Conservation (phyloP, 2,113 vertebrate species). For the Cyprinus carpio region DNA sequence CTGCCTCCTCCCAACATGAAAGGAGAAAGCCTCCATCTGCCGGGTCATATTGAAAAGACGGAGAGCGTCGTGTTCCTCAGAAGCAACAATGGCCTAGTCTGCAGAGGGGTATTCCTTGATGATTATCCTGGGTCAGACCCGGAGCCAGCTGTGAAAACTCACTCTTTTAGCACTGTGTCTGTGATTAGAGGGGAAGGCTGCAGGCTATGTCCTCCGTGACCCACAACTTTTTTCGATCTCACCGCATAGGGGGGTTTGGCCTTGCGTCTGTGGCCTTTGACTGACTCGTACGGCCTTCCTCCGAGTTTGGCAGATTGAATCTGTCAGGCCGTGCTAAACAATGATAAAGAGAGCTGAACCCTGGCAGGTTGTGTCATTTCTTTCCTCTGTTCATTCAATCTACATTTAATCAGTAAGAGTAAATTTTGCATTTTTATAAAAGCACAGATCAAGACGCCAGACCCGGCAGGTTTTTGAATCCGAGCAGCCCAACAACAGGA, state of each 20-base stretch:
- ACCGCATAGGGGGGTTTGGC: constrained; percentile 70
- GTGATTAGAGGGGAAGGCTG: constrained; percentile 78
- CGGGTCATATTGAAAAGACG: constrained; percentile 83
- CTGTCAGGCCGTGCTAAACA: constrained; percentile 86
- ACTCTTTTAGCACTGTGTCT: constrained; percentile 76
- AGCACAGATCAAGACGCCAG: constrained; percentile 67
- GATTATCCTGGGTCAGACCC: constrained; percentile 73
- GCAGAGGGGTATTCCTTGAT: constrained; percentile 82
- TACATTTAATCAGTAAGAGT: constrained; percentile 89
- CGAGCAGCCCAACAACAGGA: constrained; percentile 67
- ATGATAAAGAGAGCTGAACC: constrained; percentile 81
- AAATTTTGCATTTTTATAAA: constrained; percentile 87
- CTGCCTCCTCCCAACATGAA: constrained; percentile 72
- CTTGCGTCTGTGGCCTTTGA: constrained; percentile 72
- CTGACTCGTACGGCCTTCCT: constrained; percentile 80
- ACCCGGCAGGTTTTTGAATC: constrained; percentile 69
- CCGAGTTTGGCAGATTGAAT: constrained; percentile 86
- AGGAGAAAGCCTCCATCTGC: constrained; percentile 80
- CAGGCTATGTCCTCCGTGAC: constrained; percentile 84
- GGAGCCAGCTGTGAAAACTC: constrained; percentile 77
- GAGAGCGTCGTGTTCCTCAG: constrained; percentile 81
- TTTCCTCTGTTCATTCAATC: constrained; percentile 82
- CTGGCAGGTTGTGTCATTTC: constrained; percentile 79
- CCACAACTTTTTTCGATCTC: constrained; percentile 84
- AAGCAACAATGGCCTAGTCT: constrained; percentile 80